Percentiles rank a stretch among this genome's conserved stretches.
phyloP scores from a whole-genome alignment of 1,140 invertebrate genomes.

The Drosophila parabipectinata region DNA sequence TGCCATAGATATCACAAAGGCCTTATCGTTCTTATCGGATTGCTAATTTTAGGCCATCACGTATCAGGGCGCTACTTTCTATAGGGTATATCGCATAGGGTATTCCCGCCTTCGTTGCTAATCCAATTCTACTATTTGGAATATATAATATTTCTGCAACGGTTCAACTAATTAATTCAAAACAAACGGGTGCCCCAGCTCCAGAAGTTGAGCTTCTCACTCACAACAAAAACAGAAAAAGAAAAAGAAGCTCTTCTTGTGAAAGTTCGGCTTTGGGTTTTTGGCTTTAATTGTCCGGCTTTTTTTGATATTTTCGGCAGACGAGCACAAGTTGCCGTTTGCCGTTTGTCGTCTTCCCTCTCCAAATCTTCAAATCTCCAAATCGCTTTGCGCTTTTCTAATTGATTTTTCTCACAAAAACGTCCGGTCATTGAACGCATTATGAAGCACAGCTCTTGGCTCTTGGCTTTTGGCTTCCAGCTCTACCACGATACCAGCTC shows the following conservation, averaged over 20 bases:
- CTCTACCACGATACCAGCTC: not conserved
- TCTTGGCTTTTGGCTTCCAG: not conserved
- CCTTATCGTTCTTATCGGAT: constrained; percentile 40
- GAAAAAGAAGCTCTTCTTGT: constrained; percentile 28
- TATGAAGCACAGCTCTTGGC: constrained; percentile 29
- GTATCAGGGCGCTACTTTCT: not conserved
- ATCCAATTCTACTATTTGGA: not conserved
- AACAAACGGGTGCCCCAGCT: not conserved
- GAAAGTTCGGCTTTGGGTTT: constrained; percentile 58
- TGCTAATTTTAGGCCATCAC: constrained; percentile 37
- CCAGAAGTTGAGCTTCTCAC: not conserved
- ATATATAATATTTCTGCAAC: not conserved
- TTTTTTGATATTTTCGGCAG: constrained; percentile 47
- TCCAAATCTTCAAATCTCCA: constrained; percentile 31
- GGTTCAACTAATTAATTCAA: constrained; percentile 2
- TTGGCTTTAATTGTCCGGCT: constrained; percentile 67
- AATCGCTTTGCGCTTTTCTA: constrained; percentile 72
- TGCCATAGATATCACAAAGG: constrained; percentile 11
- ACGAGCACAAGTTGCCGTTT: not conserved
- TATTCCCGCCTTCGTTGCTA: not conserved
- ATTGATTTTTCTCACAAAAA: constrained; percentile 76
- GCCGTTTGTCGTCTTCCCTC: constrained; percentile 29
- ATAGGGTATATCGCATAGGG: not conserved
- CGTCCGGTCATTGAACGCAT: constrained; percentile 77
- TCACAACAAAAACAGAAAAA: too few species aligned